A percentile compares a stretch with the other conserved stretches of the same genome.
These are phyloP conservation scores for Lepidocyrtoides sp. DNA, from an alignment of 2,888 invertebrate species.

Conservation along the genomic window DNA sequence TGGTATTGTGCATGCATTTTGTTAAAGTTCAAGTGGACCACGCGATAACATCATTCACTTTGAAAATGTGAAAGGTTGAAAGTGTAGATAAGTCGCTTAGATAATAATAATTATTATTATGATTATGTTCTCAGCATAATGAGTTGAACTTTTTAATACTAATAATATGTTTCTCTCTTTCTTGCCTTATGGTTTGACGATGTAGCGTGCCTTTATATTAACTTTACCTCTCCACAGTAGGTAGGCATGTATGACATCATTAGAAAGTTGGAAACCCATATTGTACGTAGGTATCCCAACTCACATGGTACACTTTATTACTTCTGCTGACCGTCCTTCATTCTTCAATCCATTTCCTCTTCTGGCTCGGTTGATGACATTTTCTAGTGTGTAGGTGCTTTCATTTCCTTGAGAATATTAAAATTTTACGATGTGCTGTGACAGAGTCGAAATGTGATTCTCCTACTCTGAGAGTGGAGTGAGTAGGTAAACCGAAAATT, in stretches of 20 bases:
- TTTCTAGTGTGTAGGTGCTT: not conserved
- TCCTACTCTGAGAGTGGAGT: not conserved
- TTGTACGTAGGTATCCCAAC: too few species aligned
- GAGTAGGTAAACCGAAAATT: not conserved
- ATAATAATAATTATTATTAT: conserved; percentile 62
- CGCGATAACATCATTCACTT: conserved; percentile 70
- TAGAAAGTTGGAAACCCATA: not conserved
- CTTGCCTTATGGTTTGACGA: not conserved
- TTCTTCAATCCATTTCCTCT: not conserved
- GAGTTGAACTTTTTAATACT: conserved; percentile 56
- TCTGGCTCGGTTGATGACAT: conserved; percentile 39
- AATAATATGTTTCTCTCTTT: conserved; percentile 31
- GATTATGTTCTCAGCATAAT: conserved; percentile 60
- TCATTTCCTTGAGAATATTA: not conserved
- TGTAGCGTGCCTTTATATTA: not conserved
- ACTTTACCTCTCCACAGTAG: not conserved
- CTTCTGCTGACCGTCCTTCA: conserved; percentile 33
- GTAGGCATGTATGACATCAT: too few species aligned
- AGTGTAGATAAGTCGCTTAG: conserved; percentile 61
- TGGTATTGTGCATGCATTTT: conserved; percentile 18
- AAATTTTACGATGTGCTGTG: conserved; percentile 40
- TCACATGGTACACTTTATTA: not conserved
- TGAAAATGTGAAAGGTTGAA: conserved; percentile 33
- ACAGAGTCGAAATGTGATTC: not conserved
- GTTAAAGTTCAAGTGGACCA: conserved; percentile 59